Conservation (phyloP, 1,140 invertebrate genomes). For the Magallana gigas region DNA sequence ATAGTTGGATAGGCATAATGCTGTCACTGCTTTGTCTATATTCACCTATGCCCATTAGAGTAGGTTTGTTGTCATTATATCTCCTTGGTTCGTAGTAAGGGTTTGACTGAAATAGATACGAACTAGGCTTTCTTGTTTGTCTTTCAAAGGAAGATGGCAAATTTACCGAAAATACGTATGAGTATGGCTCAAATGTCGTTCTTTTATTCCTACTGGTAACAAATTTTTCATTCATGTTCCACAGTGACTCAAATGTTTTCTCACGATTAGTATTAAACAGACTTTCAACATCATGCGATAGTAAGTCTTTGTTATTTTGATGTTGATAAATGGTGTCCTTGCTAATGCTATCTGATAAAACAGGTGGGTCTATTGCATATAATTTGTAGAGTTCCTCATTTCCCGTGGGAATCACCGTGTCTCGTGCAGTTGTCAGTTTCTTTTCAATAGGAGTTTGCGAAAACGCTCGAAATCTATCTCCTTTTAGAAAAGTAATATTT, state of each 20-base stretch:
- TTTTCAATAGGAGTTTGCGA: neutral
- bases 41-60: constrained; percentile 1
- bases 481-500: constrained; percentile 18
- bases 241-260: neutral
- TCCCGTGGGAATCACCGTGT: neutral
- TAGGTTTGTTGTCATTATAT: constrained; percentile 16
- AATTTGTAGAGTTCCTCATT: neutral
- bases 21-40: constrained; percentile 20
- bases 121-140: neutral
- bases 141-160: constrained; percentile 19
- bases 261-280: neutral
- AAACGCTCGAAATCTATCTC: constrained; percentile 1
- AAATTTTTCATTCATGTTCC: neutral
- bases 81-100: neutral
- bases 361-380: constrained; percentile 26
- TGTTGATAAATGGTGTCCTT: neutral
- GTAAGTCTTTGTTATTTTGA: neutral
- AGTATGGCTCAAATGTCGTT: constrained; percentile 14
- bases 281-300: neutral
- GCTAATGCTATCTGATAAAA: constrained; percentile 2
- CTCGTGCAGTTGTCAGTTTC: neutral
- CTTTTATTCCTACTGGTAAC: neutral
- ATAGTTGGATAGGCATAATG: constrained; percentile 9
- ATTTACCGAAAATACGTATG: constrained; percentile 12
- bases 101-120: constrained; percentile 1